A percentile compares a stretch with the other conserved stretches of the same genome.
Evolutionary conservation across 2,888 invertebrate species (phyloP).

Genomic region (Drosophila imparisetae): DNA sequence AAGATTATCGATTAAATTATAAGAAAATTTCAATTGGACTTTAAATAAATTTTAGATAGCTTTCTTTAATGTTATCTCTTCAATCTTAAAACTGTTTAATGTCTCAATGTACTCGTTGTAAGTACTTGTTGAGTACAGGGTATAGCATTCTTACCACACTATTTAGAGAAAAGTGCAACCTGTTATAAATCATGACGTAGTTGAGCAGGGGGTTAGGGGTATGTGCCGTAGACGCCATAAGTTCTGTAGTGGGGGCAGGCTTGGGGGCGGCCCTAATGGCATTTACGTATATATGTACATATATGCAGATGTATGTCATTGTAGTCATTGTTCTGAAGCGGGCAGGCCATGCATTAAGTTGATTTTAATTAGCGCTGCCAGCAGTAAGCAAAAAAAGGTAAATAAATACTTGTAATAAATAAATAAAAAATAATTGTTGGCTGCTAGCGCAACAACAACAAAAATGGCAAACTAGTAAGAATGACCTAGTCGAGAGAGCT

Average conservation of each 20-base stretch:
- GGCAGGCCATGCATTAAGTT: constrained; percentile 52
- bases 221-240: background rate
- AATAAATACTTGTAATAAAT: constrained; percentile 79
- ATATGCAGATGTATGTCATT: constrained; percentile 10
- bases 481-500: background rate
- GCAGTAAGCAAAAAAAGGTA: constrained; percentile 40
- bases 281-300: background rate
- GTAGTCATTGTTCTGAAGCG: constrained; percentile 51
- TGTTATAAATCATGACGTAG: constrained; percentile 50
- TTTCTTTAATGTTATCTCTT: background rate
- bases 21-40: background rate
- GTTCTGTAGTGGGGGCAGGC: background rate
- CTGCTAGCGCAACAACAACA: constrained; percentile 19
- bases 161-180: constrained; percentile 27
- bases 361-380: constrained; percentile 65
- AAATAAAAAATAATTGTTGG: constrained; percentile 59
- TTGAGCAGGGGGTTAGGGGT: background rate
- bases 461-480: constrained; percentile 6
- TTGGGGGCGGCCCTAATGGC: constrained; percentile 40
- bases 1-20: background rate
- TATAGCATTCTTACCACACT: constrained; percentile 24
- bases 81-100: background rate
- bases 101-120: background rate
- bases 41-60: background rate
- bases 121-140: constrained; percentile 1